Conservation (phyloP, 2,797 vertebrate genomes). For the Dromococcyx pavoninus region DNA sequence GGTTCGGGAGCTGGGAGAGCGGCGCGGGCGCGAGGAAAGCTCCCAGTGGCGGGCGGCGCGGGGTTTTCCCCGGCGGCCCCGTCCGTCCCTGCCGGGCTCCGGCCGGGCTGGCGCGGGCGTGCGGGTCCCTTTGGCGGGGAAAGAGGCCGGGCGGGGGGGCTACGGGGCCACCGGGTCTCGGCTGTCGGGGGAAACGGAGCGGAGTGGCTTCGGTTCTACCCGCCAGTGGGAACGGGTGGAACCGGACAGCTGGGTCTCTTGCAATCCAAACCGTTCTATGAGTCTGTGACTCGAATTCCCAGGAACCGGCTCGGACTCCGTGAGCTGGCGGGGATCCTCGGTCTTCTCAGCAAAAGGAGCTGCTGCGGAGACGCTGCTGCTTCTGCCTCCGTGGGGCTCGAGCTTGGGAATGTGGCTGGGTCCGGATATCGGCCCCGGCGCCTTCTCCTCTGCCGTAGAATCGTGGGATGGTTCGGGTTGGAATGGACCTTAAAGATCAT, state of each 20-base stretch:
- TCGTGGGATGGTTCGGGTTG: too few relatives aligned
- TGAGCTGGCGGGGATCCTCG: not conserved
- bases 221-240: not conserved
- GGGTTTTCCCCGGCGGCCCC: not conserved
- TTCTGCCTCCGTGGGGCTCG: fast-evolving
- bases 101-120: not conserved
- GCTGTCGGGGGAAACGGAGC: not conserved
- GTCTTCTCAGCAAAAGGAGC: not conserved
- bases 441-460: not conserved
- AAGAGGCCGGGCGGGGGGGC: too few relatives aligned
- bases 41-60: not conserved
- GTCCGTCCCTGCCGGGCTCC: not conserved
- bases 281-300: too few relatives aligned
- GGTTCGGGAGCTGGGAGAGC: not conserved
- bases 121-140: not conserved
- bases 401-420: not conserved
- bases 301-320: too few relatives aligned
- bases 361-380: not conserved
- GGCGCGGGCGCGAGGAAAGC: not conserved
- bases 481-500: too few relatives aligned
- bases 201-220: not conserved
- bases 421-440: not conserved
- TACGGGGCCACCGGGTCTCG: too few relatives aligned
- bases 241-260: too few relatives aligned
- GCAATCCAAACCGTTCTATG: too few relatives aligned